Base-by-base conservation (phyloP, 37 sponge, comb jelly and placozoan species). In the Dysidea cf. avara region DNA sequence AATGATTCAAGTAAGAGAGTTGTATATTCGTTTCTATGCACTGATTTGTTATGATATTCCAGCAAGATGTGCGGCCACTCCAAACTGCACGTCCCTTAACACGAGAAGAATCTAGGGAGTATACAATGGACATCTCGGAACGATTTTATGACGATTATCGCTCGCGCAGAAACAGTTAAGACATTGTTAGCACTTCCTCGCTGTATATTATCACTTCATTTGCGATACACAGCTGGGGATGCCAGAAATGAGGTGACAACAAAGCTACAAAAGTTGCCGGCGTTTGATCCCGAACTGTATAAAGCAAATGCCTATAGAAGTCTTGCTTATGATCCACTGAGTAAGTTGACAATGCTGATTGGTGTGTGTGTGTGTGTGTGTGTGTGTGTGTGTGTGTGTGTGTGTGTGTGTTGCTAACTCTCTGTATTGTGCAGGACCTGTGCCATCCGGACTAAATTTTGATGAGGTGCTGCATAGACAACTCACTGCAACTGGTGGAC, bases 71-170 rank as follows among this genome's bases (percentile, higher is more conserved):
- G 46, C 5, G 46, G 46, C 46, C 46, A 43, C 46, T 43, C 5
- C 46, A 43, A 9, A 43, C 86, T 9, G 53, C 86, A 3, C 50
- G 86, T 13, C 86, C 78, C 26, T 61, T 86, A 3, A 69, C 70
- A 30, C 51, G 80, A 48, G 61, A 78, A 31, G 79, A 76, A 67
- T 74, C 81, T 24, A 38, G 54, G 5, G 90, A 82, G 37, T 79
- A 73, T 32, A 76, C 82, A 30, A 11, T 47, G n/a, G 90, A 89
- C 53, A 43, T 89, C 33, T 68, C 66, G 21, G 90, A 89, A 49
- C 39, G 90, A 25, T 89, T 89, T 35, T 89, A 89, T 55, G 83
- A 89, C 33, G 90, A 89, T 64, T 89, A 89, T 75, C 69, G 76
- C 50, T 73, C 75, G 7, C 36, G 62, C 18, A 81, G 90, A 30